Evolutionary conservation across 2,888 invertebrate species (phyloP).

Genomic region (Platycnemis pennipes): DNA sequence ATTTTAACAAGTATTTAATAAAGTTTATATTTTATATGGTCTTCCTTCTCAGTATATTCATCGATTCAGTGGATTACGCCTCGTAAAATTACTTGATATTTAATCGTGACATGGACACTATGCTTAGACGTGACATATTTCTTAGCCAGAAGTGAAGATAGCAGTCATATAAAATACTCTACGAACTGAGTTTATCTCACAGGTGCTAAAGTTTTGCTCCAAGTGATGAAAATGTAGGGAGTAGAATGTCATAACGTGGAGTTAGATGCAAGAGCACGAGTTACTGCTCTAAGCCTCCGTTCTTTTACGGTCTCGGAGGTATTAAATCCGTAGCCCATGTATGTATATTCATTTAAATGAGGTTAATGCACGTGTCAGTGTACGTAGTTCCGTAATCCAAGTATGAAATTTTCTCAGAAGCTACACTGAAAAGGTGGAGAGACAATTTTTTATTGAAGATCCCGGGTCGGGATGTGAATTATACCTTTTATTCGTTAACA

Average conservation of each 20-base stretch:
- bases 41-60: too few relatives aligned
- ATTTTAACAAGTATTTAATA: too few relatives aligned
- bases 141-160: neutral
- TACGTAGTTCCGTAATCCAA: neutral
- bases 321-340: neutral
- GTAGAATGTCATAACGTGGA: neutral
- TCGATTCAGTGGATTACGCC: too few relatives aligned
- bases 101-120: neutral
- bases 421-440: neutral
- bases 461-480: neutral
- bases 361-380: neutral
- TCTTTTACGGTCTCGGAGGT: neutral
- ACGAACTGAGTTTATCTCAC: neutral
- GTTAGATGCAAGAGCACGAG: neutral
- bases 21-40: too few relatives aligned
- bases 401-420: neutral
- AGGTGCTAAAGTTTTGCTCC: neutral
- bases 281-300: neutral
- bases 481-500: neutral
- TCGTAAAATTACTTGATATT: neutral
- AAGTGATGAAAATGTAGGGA: neutral
- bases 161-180: neutral
- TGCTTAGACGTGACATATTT: neutral
- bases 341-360: neutral
- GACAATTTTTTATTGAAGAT: neutral